phyloP scores from a whole-genome alignment of 2,113 vertebrate species.

The Anseranas semipalmata region DNA sequence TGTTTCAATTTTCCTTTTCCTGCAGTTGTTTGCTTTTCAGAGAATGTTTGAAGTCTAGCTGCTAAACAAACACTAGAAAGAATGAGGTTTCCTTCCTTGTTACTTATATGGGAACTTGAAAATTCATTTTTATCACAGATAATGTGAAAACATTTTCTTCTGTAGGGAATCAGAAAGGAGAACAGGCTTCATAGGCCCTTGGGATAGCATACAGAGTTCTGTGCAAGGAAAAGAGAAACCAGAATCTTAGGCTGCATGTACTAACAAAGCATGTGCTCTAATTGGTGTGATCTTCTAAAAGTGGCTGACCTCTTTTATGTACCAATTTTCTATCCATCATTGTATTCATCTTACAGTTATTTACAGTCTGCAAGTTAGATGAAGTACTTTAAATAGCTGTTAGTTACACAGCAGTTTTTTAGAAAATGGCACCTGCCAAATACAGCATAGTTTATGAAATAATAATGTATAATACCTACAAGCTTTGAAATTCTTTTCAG shows the following conservation, averaged over 20 bases:
- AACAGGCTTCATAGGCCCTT: background rate
- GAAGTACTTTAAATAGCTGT: background rate
- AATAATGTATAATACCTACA: background rate
- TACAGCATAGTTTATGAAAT: background rate
- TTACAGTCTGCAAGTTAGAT: background rate
- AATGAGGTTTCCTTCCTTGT: slow-evolving; percentile 53
- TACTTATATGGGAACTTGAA: background rate
- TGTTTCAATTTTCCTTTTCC: slow-evolving; percentile 61
- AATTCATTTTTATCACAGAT: slow-evolving; percentile 13
- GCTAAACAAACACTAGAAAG: slow-evolving; percentile 45
- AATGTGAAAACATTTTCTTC: background rate
- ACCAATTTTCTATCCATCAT: background rate
- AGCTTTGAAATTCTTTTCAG: background rate
- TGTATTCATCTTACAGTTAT: background rate
- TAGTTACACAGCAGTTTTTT: background rate
- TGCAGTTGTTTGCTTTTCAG: slow-evolving; percentile 55
- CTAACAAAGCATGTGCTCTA: background rate
- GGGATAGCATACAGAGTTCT: background rate
- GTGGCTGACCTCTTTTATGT: background rate
- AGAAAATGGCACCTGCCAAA: background rate
- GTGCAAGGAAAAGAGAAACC: background rate
- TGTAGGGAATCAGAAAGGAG: background rate
- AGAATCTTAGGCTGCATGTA: background rate
- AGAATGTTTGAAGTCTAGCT: slow-evolving; percentile 48
- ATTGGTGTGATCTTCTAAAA: background rate